Evolutionary conservation across 2,113 vertebrate genomes (phyloP), one percentile per base, ranked within the genome.

Genomic region (Lagenorhynchus albirostris): DNA sequence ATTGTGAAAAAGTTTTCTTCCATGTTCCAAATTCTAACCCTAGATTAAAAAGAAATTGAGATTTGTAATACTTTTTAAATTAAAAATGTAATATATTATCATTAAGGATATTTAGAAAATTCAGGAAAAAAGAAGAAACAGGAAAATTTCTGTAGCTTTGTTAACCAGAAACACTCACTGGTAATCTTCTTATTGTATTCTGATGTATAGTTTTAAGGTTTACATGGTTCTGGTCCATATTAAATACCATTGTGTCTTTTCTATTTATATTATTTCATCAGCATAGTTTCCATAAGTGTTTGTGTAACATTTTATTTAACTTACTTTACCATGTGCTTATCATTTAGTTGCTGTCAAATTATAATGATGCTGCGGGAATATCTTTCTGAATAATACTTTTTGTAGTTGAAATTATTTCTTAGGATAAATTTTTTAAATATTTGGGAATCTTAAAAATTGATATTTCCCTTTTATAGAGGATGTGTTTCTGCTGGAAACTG

Each of bases 401-500:
- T 38, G 25, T 33, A 90, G 20, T 67, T 85, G 21, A 93, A 87
- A 83, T 74, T 92, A n/a, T 70, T 86, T 53, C 26, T 80, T 79
- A 74, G 2, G 8, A 0, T 79, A 74, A 82, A n/a, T 26, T 36
- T 90, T 87, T 74, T 41, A 84, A 44, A 20, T 53, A 53, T 82
- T 94, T 91, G 31, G 10, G 1, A 71, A 55, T 1, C 80, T 92
- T 82, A 58, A 93, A 95, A 44, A 71, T 44, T 76, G 0, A 0
- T 21, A 6, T 83, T n/a, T 94, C 36, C 81, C 60, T 97, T 44
- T 98, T 97, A 86, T 62, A 99, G 99, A 99, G 99, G 99, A 99
- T 97, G 99, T 99, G 55, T 99, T 99, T 99, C 98, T 99, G 85
- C 98, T 99, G 97, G 99, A 99, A 98, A 99, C 98, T 3, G 99